Base-by-base conservation (phyloP, 2,113 vertebrate species). In the Atherinomorus stipes region DNA sequence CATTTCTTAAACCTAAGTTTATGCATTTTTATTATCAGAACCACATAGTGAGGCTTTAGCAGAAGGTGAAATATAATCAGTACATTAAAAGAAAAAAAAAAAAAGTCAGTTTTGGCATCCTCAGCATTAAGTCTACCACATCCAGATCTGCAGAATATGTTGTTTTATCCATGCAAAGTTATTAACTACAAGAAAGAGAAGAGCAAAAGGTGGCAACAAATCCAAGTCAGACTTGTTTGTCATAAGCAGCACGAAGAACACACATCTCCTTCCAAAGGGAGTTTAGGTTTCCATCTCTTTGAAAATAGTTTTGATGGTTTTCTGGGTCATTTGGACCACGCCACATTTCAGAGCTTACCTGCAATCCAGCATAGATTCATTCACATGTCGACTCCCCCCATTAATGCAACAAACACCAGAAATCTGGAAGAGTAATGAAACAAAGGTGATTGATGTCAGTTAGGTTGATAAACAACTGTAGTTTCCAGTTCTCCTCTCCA, bases 381-480 rank as follows among this genome's bases (percentile, higher is more conserved):
- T 23, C 57, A 44, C 52, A 53, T 1, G 9, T 45, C 4, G 42
- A 72, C 31, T 63, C 21, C 21, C 21, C 59, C 49, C 64, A 49
- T 69, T 64, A 71, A 69, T 45, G 23, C 69, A 63, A 49, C 56
- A 84, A 77, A 85, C 64, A 70, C 23, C 60, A 70, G 76, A 78
- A 47, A 79, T 81, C 67, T 76, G 74, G 76, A 85, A 67, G 77
- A 85, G 75, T 22, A 51, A 38, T 53, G 66, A 80, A 54, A 59
- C 40, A 34, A 75, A 71, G 69, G 60, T 84, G 88, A 82, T 91
- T 60, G 80, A 89, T 81, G 85, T 89, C 83, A 83, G 64, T 80
- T 66, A 40, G 71, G 66, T 76, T 84, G 84, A 89, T 88, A 85
- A 90, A 91, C 84, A 90, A 84, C 84, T 62, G 4, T 61, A 76